Evolutionary conservation across 1,140 invertebrate species (phyloP), one percentile per base, ranked within the genome.

Genomic region (Alviniconcha marisindica): DNA sequence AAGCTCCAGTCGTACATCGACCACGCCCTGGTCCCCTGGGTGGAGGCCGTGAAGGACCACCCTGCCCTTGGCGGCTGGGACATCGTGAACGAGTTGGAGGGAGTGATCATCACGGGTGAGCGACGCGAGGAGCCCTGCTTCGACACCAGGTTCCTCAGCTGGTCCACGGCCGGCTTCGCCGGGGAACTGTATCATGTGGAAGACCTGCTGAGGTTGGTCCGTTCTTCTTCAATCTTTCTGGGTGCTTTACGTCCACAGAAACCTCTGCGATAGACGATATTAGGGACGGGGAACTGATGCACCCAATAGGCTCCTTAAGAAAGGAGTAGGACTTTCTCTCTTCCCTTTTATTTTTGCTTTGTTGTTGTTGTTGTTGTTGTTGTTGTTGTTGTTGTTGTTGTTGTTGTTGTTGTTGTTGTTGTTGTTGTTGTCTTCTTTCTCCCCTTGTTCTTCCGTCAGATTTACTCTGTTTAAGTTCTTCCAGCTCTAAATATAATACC

Each of bases 11-110:
- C 88, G 10, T 93, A 93, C 87, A 89, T 93, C 42, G 85, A 92
- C 48, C 91, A 93, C 24, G 92, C 90, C 44, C 87, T 93, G 24
- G 87, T 83, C 28, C 85, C 86, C 73, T 88, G 87, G 89, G 88
- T 88, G 85, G 88, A 87, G 69, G 80, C 92, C 38, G 88, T 93
- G 31, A 91, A 88, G 54, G 88, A 87, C 31, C 91, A 93, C 66
- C 90, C 91, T 1, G 91, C 92, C 18, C 82, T 93, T 24, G 92
- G 87, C 1, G 89, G 91, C 21, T 93, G 91, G 91, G 93, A 94
- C 69, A 91, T 93, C 18, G 91, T 93, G 60, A 94, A 93, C 82
- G 93, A 94, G 82, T 89, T 91, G 24, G 93, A 93, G 83, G 93
- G 92, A 28, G 89, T 91, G 66, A 85, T 93, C 5, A 86, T 74